Evolutionary conservation across 2,888 invertebrate genomes (phyloP), one percentile per base, ranked within the genome.

Genomic region (Zygogramma bicolorata): DNA sequence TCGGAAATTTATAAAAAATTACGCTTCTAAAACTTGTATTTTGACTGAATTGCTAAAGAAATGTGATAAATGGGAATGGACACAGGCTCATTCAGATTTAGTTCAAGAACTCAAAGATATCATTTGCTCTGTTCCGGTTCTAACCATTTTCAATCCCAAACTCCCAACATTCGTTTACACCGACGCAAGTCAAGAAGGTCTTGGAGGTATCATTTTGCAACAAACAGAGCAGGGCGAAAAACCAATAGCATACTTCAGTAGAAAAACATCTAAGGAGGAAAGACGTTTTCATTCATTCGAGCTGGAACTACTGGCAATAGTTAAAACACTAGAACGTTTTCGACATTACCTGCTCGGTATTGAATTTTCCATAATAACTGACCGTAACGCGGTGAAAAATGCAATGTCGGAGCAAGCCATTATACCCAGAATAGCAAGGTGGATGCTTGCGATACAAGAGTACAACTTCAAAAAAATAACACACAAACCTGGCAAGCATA

Each of bases 161-260:
- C 53, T 53, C 53, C 18, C 53, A 29, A 65, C 59, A 65, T 22
- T 27, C 13, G 38, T 76, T n/a, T 71, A 75, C 58, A 77, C 77
- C 13, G 75, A 77, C 53, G 76, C 72, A 8, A 74, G 77, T 63
- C 57, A 66, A 15, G 59, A 65, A 18, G 74, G 77, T 25, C 58
- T 68, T 29, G 76, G 72, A n/a, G 74, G 74, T 34, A 76, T 77
- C 25, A 34, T 76, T 1, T 71, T 34, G 18, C 72, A 75, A 71
- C 61, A 34, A 5, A 66, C 31, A 22, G 60, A 65, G 7, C 40
- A 40, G 8, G 65, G 57, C 25, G 65, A 74, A 71, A 66, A 66
- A 57, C 60, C 71, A 18, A 62, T 76, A 58, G 72, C 68, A n/a
- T 76, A 58, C 68, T 76, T 38, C 34, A 75, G 73, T 65, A 70